phyloP scores from a whole-genome alignment of 2,113 vertebrate genomes.

The Orcinus orca region DNA sequence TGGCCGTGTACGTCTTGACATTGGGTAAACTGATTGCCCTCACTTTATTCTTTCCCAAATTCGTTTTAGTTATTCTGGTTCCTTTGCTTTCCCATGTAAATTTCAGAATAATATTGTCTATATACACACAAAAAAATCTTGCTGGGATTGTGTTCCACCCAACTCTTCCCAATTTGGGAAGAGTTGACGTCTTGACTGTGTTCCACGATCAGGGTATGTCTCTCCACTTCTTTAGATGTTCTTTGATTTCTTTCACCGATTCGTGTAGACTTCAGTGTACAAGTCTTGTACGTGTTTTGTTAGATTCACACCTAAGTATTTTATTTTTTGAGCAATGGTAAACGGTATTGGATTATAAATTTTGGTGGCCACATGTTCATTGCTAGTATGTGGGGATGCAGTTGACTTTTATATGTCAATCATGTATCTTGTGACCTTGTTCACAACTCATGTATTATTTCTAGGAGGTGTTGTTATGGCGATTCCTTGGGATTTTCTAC shows the following conservation, averaged over 20 bases:
- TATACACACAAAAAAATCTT: not conserved
- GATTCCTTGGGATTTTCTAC: not conserved
- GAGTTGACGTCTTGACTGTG: accelerated
- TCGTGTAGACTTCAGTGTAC: not conserved
- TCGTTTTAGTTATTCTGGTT: not conserved
- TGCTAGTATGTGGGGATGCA: not conserved
- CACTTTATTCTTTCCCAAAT: not conserved
- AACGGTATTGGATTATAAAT: not conserved
- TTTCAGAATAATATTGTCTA: not conserved
- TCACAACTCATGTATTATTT: not conserved
- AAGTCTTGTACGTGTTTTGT: not conserved
- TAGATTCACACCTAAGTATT: not conserved
- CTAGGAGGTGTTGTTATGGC: not conserved
- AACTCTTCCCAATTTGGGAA: not conserved
- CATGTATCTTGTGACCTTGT: not conserved
- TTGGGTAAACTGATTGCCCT: not conserved
- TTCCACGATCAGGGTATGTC: too few relatives aligned
- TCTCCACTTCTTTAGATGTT: not conserved
- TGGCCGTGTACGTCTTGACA: not conserved
- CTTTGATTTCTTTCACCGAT: not conserved
- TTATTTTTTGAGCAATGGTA: not conserved
- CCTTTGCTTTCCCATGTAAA: not conserved
- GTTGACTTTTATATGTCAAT: not conserved
- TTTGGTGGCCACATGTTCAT: not conserved
- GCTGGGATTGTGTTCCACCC: not conserved